Evolutionary conservation across 2,113 vertebrate species (phyloP).

Genomic region (Cettia cetti): DNA sequence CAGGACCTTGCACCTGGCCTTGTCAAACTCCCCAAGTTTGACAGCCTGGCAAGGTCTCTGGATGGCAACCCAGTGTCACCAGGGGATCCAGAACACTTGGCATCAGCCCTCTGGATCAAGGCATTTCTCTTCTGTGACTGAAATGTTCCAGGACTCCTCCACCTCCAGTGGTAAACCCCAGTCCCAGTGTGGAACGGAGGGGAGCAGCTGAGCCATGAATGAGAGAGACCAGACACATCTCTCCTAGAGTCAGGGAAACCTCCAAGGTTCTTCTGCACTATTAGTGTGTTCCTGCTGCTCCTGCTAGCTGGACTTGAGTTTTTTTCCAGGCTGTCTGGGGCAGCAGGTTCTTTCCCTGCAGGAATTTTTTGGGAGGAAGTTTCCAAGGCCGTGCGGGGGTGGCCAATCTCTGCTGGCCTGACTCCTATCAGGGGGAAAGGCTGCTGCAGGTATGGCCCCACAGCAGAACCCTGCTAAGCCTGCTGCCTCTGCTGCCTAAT

Average conservation of each 20-base stretch:
- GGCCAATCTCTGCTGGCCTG: background rate
- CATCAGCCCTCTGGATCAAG: background rate
- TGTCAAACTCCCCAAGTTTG: background rate
- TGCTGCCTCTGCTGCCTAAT: background rate
- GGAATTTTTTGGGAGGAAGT: background rate
- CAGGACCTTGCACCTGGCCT: background rate
- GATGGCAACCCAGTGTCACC: background rate
- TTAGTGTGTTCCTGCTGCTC: background rate
- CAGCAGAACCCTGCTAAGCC: background rate
- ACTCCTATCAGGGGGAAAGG: background rate
- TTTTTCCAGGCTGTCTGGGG: background rate
- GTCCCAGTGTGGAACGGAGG: fast-evolving
- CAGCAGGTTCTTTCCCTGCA: background rate
- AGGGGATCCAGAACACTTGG: background rate
- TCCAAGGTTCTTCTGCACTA: background rate
- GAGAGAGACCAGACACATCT: background rate
- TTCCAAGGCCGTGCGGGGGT: fast-evolving
- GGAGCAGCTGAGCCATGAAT: background rate
- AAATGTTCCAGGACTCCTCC: background rate
- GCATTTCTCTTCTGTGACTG: background rate
- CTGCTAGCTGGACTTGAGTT: background rate
- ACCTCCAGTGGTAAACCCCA: fast-evolving
- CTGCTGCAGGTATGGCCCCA: background rate
- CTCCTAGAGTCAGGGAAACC: background rate
- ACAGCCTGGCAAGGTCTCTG: background rate